Base-by-base conservation (phyloP, 2,888 invertebrate genomes). In the Drosophila dives region DNA sequence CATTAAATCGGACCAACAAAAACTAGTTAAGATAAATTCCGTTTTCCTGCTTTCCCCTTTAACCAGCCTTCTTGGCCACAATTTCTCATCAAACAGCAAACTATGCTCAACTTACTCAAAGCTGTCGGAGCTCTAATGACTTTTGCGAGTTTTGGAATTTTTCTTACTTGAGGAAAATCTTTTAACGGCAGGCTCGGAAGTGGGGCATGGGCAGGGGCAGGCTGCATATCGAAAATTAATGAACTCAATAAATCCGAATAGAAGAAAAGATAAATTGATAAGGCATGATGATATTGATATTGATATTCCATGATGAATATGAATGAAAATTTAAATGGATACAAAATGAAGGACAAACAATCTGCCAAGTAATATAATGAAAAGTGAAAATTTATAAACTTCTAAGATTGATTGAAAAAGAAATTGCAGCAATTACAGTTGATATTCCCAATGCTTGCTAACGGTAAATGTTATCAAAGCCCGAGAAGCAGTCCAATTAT, bases 11-110 rank as follows among this genome's bases (percentile, higher is more conserved):
- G 12, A 48, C 49, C 33, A 69, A 65, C 42, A 50, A 70, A 64
- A 69, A 23, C 60, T 59, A 65, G 64, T 63, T 67, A 72, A 68
- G 56, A 68, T 61, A 77, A 77, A 80, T 65, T 80, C 50, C 38
- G 53, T 66, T 80, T 62, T 60, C n/a, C 45, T 42, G 53, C 54
- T 63, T 42, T 36, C 10, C 12, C 32, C 11, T 32, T 23, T 20
- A 40, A 15, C 15, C 38, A 34, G 3, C 2, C 0, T 15, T n/a
- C 53, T 54, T 36, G 11, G 6, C 36, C 23, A 36, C 23, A 20
- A 33, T 10, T 10, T 23, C 34, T 36, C 17, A 12, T 15, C 33
- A 2, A 17, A 11, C 6, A 33, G 8, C 20, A 51, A 62, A 23
- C 50, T 64, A 33, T 53, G 11, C 23, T 38, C 6, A 51, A 74